Evolutionary conservation across 2,888 invertebrate genomes (phyloP).

Genomic region (Agriotes lineatus): DNA sequence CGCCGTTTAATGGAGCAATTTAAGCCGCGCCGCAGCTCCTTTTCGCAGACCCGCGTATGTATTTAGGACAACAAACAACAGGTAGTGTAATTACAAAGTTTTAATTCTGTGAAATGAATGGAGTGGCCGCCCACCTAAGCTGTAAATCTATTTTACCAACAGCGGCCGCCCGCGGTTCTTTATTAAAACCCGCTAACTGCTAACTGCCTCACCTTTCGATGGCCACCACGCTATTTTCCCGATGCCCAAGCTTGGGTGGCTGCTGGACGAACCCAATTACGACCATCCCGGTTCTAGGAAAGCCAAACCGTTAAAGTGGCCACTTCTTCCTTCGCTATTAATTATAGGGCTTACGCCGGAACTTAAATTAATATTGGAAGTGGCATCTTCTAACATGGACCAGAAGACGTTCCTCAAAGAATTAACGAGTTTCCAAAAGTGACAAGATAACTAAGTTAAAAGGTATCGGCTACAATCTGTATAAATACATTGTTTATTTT

Average conservation of each 20-base stretch:
- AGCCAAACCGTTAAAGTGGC: too few relatives aligned
- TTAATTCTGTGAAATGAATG: constrained; percentile 47
- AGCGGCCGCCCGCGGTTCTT: constrained; percentile 45
- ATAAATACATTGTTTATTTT: too few relatives aligned
- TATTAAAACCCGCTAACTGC: constrained; percentile 44
- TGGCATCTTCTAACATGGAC: too few relatives aligned
- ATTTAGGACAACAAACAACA: constrained; percentile 46
- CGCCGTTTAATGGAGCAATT: neutral
- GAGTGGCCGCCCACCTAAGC: constrained; percentile 42
- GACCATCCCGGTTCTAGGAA: constrained; percentile 11
- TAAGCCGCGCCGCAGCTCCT: neutral
- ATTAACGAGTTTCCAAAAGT: too few relatives aligned
- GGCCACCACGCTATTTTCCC: constrained; percentile 36
- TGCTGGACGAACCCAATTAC: constrained; percentile 8
- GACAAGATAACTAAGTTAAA: too few relatives aligned
- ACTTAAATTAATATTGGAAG: too few relatives aligned
- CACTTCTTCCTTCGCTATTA: too few relatives aligned
- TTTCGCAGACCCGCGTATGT: constrained; percentile 24
- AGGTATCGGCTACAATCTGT: too few relatives aligned
- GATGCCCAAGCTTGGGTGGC: constrained; percentile 25
- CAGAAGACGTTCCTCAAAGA: too few relatives aligned
- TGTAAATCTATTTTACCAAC: constrained; percentile 46
- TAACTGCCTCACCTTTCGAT: constrained; percentile 39
- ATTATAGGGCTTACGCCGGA: too few relatives aligned
- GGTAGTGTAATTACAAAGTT: constrained; percentile 50